Evolutionary conservation across 2,113 vertebrate genomes (phyloP), one percentile per base, ranked within the genome.

Genomic region (Neolamprologus sp.): DNA sequence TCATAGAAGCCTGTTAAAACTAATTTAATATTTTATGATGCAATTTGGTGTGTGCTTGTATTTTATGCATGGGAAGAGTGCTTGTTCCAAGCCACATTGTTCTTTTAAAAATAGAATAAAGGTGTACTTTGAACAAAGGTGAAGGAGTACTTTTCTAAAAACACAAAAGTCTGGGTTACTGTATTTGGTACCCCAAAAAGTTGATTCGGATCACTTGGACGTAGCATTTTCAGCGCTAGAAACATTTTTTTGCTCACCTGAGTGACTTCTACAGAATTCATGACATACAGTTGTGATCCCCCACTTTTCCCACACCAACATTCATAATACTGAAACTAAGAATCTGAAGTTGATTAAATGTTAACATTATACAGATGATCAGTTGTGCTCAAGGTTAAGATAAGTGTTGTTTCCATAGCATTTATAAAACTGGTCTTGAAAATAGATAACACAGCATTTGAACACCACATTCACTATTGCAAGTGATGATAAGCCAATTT

Each of bases 21-120:
- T 13, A 81, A 73, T 90, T 78, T 33, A 89, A 83, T 92, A 83
- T 92, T 81, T 82, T 83, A 89, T 85, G 16, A 88, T 86, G 71
- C 45, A 51, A 51, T 78, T 78, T 51, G 26, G 45, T 78, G 80
- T 87, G 42, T 60, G 80, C 57, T 75, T 68, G 51, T 80, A 71
- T 85, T 90, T 90, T 57, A 89, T 86, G 53, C 85, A 89, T 89
- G 80, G 87, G 85, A 54, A 71, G 45, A 60, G 55, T 37, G 11
- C 12, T 82, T 86, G 86, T 84, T 89, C 28, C 75, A 51, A 85
- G 37, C 45, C 71, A 75, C 23, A 47, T 49, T 47, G 42, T 30
- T 78, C 16, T 47, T 49, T 49, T 19, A 19, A 49, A 28, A 30
- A 78, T 26, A 45, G 37, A 73, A 73, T 19, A 78, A 78, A 19